Conservation (phyloP, 2,888 invertebrate genomes). For the Aricia artaxerxes region DNA sequence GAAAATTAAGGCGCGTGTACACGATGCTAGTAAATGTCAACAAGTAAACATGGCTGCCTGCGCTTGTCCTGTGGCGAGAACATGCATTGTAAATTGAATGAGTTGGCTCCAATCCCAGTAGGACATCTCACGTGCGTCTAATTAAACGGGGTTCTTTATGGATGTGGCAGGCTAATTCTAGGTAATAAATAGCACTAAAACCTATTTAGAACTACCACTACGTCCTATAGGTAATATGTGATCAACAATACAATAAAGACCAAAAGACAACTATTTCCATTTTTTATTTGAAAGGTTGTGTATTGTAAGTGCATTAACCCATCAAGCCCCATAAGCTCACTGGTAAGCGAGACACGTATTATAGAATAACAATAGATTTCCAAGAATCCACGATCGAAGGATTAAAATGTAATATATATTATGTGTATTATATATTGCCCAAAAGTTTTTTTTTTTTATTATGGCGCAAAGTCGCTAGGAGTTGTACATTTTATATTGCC, state of each 20-base stretch:
- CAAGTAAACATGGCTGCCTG: conserved; percentile 26
- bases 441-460: too few relatives aligned
- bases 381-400: too few relatives aligned
- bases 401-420: too few relatives aligned
- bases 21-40: conserved; percentile 19
- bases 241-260: not conserved
- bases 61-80: conserved; percentile 35
- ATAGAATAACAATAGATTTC: too few relatives aligned
- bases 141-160: conserved; percentile 18
- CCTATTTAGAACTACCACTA: not conserved
- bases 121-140: conserved; percentile 23
- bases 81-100: conserved; percentile 39
- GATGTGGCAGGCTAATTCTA: not conserved
- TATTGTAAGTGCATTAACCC: too few relatives aligned
- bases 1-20: conserved; percentile 11
- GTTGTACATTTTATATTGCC: too few relatives aligned
- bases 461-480: too few relatives aligned
- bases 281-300: too few relatives aligned
- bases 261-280: too few relatives aligned
- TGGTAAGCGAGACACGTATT: too few relatives aligned
- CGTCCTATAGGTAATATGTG: not conserved
- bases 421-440: too few relatives aligned
- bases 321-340: too few relatives aligned
- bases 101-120: conserved; percentile 38
- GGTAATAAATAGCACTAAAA: not conserved